Evolutionary conservation across 2,113 vertebrate species (phyloP), one percentile per base, ranked within the genome.

Genomic region (Proteles cristata): DNA sequence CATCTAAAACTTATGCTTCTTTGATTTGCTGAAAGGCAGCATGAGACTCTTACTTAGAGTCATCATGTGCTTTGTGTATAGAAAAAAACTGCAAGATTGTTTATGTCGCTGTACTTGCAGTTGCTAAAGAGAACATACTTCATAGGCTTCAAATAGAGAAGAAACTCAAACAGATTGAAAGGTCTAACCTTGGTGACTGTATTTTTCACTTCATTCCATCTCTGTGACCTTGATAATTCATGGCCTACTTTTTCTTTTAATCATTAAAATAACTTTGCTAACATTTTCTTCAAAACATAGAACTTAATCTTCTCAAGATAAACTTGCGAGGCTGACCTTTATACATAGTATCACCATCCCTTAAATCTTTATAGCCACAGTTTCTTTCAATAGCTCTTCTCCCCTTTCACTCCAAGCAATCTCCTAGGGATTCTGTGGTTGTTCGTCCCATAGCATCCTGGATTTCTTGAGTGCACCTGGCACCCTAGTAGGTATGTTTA

Each of bases 1-100:
- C 92, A 58, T 88, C 82, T 82, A 63, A 96, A 93, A 88, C 23
- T 63, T 21, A 7, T 19, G 31, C 87, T 97, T 98, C 58, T 94
- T 73, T 85, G 76, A 92, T 96, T 1, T 73, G 1, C 48, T 68
- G 61, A 43, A 91, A 68, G 69, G 76, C 10, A 0, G 0, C 55
- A 95, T 80, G 68, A 91, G 28, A 0, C 45, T 65, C 96, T 91
- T 23, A 10, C 19, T 69, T 80, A 39, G 17, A 19, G 66, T 92
- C 1, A 43, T 25, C 6, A 65, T 33, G 21, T 4, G 5, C 8
- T 26, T 55, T 65, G 2, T 74, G 88, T 95, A 58, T 5, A 4
- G 53, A 10, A 63, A 96, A 48, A 53, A 89, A 16, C 68, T 5
- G 33, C 1, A 31, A 0, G 28, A 93, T 94, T 66, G 65, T 7